These are phyloP conservation scores for Listronotus bonariensis DNA, from an alignment of 1,140 invertebrate species.

Conservation along the genomic window DNA sequence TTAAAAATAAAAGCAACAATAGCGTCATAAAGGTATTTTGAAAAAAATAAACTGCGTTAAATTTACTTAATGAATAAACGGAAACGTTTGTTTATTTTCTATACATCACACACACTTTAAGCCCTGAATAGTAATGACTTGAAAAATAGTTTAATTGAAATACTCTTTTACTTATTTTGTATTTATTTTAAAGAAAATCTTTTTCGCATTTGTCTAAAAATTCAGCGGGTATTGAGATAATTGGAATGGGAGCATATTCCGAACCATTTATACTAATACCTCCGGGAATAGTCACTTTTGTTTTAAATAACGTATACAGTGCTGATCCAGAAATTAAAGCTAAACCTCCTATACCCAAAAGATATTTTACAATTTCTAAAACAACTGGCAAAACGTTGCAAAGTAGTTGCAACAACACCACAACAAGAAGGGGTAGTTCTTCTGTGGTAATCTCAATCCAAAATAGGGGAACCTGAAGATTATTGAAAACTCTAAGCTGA, in stretches of 20 bases:
- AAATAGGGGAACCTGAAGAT: conserved; percentile 66
- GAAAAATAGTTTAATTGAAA: too few relatives aligned
- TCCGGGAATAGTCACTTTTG: conserved; percentile 16
- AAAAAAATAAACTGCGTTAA: too few relatives aligned
- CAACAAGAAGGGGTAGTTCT: conserved; percentile 47
- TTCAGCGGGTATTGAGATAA: conserved; percentile 33
- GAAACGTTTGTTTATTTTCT: too few relatives aligned
- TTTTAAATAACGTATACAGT: conserved; percentile 39
- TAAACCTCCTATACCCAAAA: conserved; percentile 53
- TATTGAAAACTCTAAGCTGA: conserved; percentile 62
- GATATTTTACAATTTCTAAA: conserved; percentile 51
- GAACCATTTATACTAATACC: conserved; percentile 26
- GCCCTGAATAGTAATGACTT: too few relatives aligned
- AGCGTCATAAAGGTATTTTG: too few relatives aligned
- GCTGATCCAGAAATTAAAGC: conserved; percentile 53
- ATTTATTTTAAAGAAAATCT: conserved; percentile 30
- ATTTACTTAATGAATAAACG: too few relatives aligned
- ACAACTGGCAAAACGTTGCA: conserved; percentile 52
- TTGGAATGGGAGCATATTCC: conserved; percentile 37
- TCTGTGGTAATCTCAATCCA: conserved; percentile 65
- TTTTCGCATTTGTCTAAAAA: conserved; percentile 35
- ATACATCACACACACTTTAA: too few relatives aligned
- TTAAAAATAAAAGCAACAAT: too few relatives aligned
- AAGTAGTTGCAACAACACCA: conserved; percentile 48
- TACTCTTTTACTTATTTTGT: neutral